These are phyloP conservation scores for Xiphophorus hellerii DNA, from an alignment of 2,113 vertebrate species.

Conservation along the genomic window DNA sequence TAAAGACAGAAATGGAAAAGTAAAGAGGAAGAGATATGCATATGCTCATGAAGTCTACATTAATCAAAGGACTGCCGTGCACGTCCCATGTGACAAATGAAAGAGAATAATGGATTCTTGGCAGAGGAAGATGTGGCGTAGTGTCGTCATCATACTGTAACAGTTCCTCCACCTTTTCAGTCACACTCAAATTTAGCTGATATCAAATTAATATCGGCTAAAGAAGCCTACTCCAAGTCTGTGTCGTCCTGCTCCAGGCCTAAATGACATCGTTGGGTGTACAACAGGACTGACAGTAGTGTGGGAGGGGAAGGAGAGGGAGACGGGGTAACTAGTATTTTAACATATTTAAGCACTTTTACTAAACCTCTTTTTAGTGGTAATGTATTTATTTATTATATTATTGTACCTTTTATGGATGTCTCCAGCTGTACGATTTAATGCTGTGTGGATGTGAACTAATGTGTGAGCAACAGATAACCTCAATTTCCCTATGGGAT, in stretches of 20 bases:
- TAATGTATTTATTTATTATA: too few relatives aligned
- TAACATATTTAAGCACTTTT: too few relatives aligned
- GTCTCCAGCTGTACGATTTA: too few relatives aligned
- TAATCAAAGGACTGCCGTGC: slow-evolving; percentile 69
- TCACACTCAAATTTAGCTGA: slow-evolving; percentile 5
- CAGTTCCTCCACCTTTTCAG: slow-evolving; percentile 19
- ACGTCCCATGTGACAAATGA: slow-evolving; percentile 72
- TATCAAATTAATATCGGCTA: slow-evolving; percentile 60
- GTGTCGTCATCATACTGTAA: slow-evolving; percentile 30
- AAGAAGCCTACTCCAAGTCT: slow-evolving; percentile 28
- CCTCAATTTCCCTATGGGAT: too few relatives aligned
- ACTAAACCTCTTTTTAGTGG: too few relatives aligned
- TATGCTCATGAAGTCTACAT: slow-evolving; percentile 57
- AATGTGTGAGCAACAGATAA: too few relatives aligned
- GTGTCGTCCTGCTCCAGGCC: slow-evolving; percentile 29
- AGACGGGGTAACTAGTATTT: too few relatives aligned
- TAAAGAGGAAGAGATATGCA: slow-evolving; percentile 48
- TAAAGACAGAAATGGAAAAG: slow-evolving; percentile 39
- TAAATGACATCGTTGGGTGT: slow-evolving; percentile 28
- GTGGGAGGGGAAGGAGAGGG: too few relatives aligned
- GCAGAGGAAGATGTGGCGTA: slow-evolving; percentile 55
- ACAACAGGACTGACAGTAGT: slow-evolving; percentile 14
- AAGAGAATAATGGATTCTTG: slow-evolving; percentile 72
- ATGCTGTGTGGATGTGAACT: too few relatives aligned
- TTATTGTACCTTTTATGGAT: too few relatives aligned